Base-by-base conservation (phyloP, 2,888 invertebrate genomes). In the Cremastobaeus sp. region DNA sequence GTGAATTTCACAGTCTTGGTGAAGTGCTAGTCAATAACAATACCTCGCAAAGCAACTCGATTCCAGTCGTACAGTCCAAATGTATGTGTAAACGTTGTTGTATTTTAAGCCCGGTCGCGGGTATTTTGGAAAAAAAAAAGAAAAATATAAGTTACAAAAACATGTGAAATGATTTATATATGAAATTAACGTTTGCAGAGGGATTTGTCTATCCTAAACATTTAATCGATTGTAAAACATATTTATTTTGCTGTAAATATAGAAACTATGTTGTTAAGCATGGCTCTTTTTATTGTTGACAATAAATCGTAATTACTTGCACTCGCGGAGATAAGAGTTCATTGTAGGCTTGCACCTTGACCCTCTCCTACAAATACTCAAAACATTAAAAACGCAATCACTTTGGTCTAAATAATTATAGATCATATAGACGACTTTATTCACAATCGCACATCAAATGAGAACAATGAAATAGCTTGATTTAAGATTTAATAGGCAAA, bases 281-380 rank as follows among this genome's bases (percentile, higher is more conserved):
- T 83, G 82, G 81, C 80, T 79, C 77, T 81, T 81, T 79, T 81
- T 79, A 76, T 81, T 84, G 81, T 85, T 84, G 82, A 82, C 78
- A 86, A 86, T 85, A 86, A 81, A 80, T 78, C 79, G 71, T 82
- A 76, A 82, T 79, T 79, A 79, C 80, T 78, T 77, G 80, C 80
- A 84, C 80, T 81, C 79, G 79, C 82, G 77, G 76, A 81, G 85
- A 86, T 85, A 84, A 85, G 82, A 83, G 84, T 85, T 84, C 73
- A 84, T 86, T 83, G 80, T 83, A 83, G 82, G 82, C 75, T 84
- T 82, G 83, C 84, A 85, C 83, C 84, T 83, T 80, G 73, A 78
- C 77, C 82, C 73, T 78, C 81, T 60, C 54, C 59, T 64, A 25
- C n/a, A n/a, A n/a, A n/a, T n/a, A n/a, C n/a, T n/a, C n/a, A n/a